Conservation (phyloP, 2,113 vertebrate genomes). For the Monopterus albus region DNA sequence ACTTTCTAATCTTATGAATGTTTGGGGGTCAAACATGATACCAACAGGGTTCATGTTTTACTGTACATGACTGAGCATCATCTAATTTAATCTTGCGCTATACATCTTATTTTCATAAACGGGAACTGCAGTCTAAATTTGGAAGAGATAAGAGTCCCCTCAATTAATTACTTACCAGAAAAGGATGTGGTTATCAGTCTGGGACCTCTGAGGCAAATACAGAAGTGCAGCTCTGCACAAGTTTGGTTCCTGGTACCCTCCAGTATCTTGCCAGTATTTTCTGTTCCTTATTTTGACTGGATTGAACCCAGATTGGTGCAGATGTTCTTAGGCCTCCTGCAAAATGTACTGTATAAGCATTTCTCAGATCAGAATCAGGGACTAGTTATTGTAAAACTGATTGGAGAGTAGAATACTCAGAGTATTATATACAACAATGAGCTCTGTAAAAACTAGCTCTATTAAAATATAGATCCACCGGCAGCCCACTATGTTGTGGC, state of each 20-base stretch:
- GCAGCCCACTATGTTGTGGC: too few species aligned
- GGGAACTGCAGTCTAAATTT: constrained; percentile 33
- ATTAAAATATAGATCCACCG: too few species aligned
- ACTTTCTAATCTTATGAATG: too few species aligned
- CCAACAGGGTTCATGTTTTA: neutral
- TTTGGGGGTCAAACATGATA: neutral
- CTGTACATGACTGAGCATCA: neutral
- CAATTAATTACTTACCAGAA: constrained; percentile 28
- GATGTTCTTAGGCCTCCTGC: neutral
- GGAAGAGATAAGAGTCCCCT: neutral
- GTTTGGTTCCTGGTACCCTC: neutral
- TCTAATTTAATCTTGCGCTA: constrained; percentile 12
- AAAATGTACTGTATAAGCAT: too few species aligned
- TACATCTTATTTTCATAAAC: constrained; percentile 41
- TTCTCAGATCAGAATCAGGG: too few species aligned
- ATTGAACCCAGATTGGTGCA: neutral
- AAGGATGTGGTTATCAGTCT: constrained; percentile 38
- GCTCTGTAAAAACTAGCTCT: too few species aligned
- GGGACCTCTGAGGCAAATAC: neutral
- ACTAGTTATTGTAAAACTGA: too few species aligned
- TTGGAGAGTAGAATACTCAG: too few species aligned
- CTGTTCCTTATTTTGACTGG: constrained; percentile 26
- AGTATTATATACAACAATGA: too few species aligned
- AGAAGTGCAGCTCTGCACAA: constrained; percentile 4
- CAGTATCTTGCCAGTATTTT: neutral